Evolutionary conservation across 2,797 vertebrate genomes (phyloP), one percentile per base, ranked within the genome.

Genomic region (Pachyuromys duprasi): DNA sequence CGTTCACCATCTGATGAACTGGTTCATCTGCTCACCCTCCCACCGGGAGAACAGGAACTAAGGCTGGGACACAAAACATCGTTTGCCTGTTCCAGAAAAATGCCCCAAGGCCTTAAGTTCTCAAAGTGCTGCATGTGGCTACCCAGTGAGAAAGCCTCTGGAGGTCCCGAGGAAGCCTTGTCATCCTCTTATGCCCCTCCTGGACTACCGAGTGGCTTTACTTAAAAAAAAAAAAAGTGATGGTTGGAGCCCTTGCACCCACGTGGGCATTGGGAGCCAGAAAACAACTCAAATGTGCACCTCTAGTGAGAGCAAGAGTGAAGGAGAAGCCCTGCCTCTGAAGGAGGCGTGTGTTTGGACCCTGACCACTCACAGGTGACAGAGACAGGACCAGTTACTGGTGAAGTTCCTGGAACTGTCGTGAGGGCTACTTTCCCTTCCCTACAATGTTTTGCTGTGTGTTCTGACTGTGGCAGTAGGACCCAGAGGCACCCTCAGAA

Each of bases 81-180:
- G 57, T 17, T 80, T 69, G 18, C 89, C 69, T n/a, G 24, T 86
- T 55, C 28, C 72, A 63, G 24, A 39, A 24, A 62, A 62, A 69
- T 72, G 33, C 49, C 24, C 91, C 24, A 49, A 39, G 33, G 75
- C 4, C 26, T 94, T 39, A 15, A 72, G 78, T 90, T 83, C 90
- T 84, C 36, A 26, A 53, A 72, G 45, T 3, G 26, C 53, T 22
- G 4, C 79, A 13, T 62, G 4, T 0, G 5, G 65, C 45, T 53
- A 33, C 26, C 0, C 20, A 42, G 33, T 28, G 53, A 89, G 72
- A n/a, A 31, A 81, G 45, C 20, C 33, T 26, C 14, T 11, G 2
- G 8, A 17, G 67, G 31, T 45, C 33, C 45, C 26, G 6, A 49
- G 62, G 63, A n/a, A 9, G 31, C 17, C 3, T 9, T 2, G 26